phyloP scores from a whole-genome alignment of 2,888 invertebrate genomes.

The Thalpophila matura region DNA sequence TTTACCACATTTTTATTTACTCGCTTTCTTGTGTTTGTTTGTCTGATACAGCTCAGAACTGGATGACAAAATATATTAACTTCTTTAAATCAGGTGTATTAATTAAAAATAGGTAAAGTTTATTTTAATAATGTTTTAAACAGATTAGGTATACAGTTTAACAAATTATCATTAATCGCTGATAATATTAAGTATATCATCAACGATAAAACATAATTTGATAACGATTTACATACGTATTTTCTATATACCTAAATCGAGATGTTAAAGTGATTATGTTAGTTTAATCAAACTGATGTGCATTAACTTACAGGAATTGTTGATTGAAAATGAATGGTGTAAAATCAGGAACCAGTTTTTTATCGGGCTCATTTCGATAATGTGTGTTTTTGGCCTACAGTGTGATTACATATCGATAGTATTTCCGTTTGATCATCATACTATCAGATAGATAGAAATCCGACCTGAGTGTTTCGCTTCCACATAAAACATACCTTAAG shows the following conservation, averaged over 20 bases:
- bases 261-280: constrained; percentile 1
- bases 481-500: too few species aligned
- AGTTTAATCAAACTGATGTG: constrained; percentile 2
- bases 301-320: constrained; percentile 1
- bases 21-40: too few species aligned
- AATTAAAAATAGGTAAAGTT: too few species aligned
- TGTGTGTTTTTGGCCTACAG: constrained; percentile 3
- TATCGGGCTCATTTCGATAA: constrained; percentile 16
- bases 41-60: too few species aligned
- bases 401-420: background rate
- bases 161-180: too few species aligned
- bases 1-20: too few species aligned
- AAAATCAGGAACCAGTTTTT: constrained; percentile 4
- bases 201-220: too few species aligned
- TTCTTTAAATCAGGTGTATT: too few species aligned
- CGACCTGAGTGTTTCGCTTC: background rate
- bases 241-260: background rate
- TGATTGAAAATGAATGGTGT: constrained; percentile 18
- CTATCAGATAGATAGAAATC: background rate
- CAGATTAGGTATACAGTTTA: too few species aligned
- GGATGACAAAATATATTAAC: too few species aligned
- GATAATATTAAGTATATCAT: too few species aligned
- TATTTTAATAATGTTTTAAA: too few species aligned
- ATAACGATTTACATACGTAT: background rate
- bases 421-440: background rate